Percentiles rank a stretch among this genome's conserved stretches.
phyloP scores from a whole-genome alignment of 2,113 vertebrate genomes.

The Synodontis membranacea region DNA sequence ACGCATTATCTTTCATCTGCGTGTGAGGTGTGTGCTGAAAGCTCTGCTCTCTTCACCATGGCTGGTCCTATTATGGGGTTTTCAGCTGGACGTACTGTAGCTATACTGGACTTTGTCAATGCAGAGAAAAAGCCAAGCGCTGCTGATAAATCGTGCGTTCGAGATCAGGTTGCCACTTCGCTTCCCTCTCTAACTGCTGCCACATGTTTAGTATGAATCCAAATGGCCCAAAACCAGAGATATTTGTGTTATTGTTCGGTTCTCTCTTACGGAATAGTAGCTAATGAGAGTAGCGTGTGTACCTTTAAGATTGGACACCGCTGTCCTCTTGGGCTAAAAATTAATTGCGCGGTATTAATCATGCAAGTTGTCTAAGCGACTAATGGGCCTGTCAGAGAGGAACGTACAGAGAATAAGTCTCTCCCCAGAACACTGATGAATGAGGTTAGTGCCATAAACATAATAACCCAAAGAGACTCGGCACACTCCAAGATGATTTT shows the following conservation, averaged over 20 bases:
- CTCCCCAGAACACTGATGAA: conserved; percentile 18
- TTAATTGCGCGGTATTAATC: conserved; percentile 37
- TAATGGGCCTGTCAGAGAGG: conserved; percentile 29
- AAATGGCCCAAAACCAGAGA: conserved; percentile 38
- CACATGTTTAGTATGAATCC: conserved; percentile 58
- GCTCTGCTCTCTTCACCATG: conserved; percentile 26
- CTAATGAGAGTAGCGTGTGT: conserved; percentile 32
- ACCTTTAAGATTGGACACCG: conserved; percentile 19
- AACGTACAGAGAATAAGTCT: conserved; percentile 24
- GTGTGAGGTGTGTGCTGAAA: conserved; percentile 37
- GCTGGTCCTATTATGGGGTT: conserved; percentile 43
- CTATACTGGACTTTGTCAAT: conserved; percentile 60
- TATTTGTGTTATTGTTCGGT: conserved; percentile 40
- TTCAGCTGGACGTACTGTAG: conserved; percentile 46
- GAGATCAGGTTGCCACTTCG: conserved; percentile 48
- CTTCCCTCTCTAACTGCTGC: conserved; percentile 55
- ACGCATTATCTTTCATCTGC: conserved; percentile 44
- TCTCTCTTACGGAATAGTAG: conserved; percentile 24
- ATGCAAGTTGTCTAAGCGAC: conserved; percentile 11
- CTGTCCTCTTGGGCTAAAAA: conserved; percentile 33
- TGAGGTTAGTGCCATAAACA: conserved; percentile 20
- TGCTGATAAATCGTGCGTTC: conserved; percentile 49
- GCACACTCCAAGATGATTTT: conserved; percentile 2
- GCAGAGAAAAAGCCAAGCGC: conserved; percentile 46
- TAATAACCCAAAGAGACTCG: conserved; percentile 17